Evolutionary conservation across 1,140 invertebrate species (phyloP).

Genomic region (Heliconius eleuchia): DNA sequence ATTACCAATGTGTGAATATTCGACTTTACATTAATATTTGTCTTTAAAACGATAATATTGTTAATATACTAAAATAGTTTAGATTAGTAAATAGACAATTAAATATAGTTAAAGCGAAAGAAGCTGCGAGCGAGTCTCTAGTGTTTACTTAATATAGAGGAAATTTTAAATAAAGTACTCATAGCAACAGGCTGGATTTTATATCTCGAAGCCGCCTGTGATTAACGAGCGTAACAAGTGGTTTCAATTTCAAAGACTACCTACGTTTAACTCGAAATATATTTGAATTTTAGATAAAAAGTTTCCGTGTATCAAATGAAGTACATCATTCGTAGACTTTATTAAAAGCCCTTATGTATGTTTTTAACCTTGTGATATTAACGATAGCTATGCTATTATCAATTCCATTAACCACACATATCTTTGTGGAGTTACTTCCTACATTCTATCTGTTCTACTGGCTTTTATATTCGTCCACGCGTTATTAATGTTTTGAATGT

Average conservation of each 20-base stretch:
- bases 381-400: constrained; percentile 13
- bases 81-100: too few species aligned
- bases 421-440: constrained; percentile 23
- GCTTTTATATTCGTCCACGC: background rate
- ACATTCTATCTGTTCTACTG: background rate
- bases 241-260: background rate
- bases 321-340: background rate
- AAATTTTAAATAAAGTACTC: background rate
- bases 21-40: too few species aligned
- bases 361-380: background rate
- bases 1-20: too few species aligned
- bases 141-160: too few species aligned
- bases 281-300: background rate
- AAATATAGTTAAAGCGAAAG: too few species aligned
- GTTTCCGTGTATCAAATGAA: background rate
- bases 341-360: background rate
- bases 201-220: background rate
- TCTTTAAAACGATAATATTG: too few species aligned
- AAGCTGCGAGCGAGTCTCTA: too few species aligned
- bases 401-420: constrained; percentile 6
- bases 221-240: constrained; percentile 6
- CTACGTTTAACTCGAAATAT: background rate
- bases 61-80: too few species aligned
- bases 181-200: background rate
- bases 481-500: constrained; percentile 23